Conservation (phyloP, 2,888 invertebrate species). For the Flabesymbios commensalis region DNA sequence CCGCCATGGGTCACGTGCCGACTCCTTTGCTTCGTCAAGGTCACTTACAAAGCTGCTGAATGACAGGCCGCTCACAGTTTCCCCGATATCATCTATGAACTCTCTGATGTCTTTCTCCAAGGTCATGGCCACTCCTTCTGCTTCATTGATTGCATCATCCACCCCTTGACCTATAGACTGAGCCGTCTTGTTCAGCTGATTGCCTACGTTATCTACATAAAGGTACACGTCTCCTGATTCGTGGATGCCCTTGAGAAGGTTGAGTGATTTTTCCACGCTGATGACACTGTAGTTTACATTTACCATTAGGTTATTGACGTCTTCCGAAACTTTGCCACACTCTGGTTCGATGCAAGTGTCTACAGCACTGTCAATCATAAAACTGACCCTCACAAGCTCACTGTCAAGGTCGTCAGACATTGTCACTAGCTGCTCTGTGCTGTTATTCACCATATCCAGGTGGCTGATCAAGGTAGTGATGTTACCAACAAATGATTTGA, state of each 20-base stretch:
- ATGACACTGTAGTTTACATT: neutral
- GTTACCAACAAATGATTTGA: neutral
- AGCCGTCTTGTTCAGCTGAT: neutral
- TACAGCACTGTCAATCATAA: neutral
- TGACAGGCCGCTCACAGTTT: neutral
- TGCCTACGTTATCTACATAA: neutral
- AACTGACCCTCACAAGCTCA: neutral
- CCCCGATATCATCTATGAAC: neutral
- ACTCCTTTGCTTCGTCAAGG: too few species aligned
- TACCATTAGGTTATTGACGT: neutral
- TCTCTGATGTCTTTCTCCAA: neutral
- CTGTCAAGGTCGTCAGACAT: neutral
- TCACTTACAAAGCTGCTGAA: neutral
- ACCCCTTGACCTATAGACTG: too few species aligned
- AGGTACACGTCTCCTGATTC: neutral
- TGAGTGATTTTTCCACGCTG: neutral
- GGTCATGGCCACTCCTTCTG: neutral
- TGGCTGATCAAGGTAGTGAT: neutral
- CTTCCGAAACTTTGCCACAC: neutral
- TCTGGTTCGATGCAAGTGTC: neutral
- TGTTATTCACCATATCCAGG: neutral
- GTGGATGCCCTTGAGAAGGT: neutral
- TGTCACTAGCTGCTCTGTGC: neutral
- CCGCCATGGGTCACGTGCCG: too few species aligned
- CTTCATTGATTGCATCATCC: neutral